Base-by-base conservation (phyloP, 2,888 invertebrate species). In the Synanthedon formicaeformis region DNA sequence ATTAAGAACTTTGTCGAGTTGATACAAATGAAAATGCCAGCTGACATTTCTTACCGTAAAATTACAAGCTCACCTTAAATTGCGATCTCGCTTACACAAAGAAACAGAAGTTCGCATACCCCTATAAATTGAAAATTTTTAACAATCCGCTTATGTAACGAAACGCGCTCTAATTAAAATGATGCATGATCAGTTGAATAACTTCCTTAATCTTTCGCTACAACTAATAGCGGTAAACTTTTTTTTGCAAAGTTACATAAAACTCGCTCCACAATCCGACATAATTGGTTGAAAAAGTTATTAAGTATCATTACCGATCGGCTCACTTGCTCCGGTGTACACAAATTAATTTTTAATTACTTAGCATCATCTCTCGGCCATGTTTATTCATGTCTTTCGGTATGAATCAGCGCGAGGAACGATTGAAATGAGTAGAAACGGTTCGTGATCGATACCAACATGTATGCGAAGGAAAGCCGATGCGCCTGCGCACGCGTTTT, bases 1-100 rank as follows among this genome's bases (percentile, higher is more conserved):
- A 82, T 81, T 82, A 80, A 77, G 74, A 77, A 75, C 73, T 75
- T 73, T 60, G 65, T 68, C 71, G 74, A 65, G 67, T 64, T 66
- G 49, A 48, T 49, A 49, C 18, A 49, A 49, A 49, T 73, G 70
- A 70, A 69, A 74, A 71, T 64, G 69, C 66, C 69, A 67, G 66
- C 63, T 63, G 64, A 70, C 67, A 69, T 60, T 59, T 18, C 50
- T 56, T 53, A 41, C 48, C 49, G 50, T 54, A 51, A 52, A 54
- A 52, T 41, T 54, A 34, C 45, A 48, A 40, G 13, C 53, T 51
- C 34, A 34, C 34, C 34, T 34, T 34, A 34, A 34, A 34, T 34
- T 34, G 34, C 34, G 34, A 34, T 13, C 12, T 13, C 45, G 45
- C 14, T 14, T 13, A 13, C 45, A 45, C 34, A 34, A 34, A 34